Conservation (phyloP, 2,113 vertebrate species). For the Martes martes region DNA sequence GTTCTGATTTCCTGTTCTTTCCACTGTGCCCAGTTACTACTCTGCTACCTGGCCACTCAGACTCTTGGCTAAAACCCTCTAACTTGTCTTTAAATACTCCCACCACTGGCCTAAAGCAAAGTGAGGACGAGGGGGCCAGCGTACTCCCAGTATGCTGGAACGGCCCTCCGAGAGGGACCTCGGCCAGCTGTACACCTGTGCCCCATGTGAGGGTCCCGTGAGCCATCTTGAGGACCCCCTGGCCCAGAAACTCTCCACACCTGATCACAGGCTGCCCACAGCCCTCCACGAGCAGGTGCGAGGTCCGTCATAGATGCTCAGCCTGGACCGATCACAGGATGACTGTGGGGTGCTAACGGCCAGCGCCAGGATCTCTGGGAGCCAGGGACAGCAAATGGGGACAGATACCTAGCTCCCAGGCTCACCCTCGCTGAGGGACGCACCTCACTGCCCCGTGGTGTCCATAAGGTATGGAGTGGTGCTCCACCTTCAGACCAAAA, state of each 20-base stretch:
- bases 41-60: background rate
- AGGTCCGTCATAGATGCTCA: background rate
- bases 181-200: background rate
- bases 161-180: background rate
- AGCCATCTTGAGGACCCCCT: rapidly evolving
- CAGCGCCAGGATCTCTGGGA: background rate
- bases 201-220: background rate
- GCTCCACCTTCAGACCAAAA: background rate
- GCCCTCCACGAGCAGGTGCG: background rate
- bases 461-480: rapidly evolving
- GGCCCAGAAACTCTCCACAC: background rate
- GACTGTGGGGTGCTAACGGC: background rate
- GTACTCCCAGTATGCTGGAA: too few species aligned
- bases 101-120: background rate
- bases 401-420: too few species aligned
- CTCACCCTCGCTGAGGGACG: background rate
- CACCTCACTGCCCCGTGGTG: background rate
- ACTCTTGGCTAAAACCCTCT: background rate
- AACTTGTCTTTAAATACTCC: background rate
- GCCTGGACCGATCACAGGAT: background rate
- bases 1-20: background rate
- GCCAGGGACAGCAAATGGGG: rapidly evolving
- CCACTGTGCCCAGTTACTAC: background rate
- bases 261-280: background rate
- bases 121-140: too few species aligned